A percentile compares a stretch with the other conserved stretches of the same genome.
phyloP scores from a whole-genome alignment of 1,140 invertebrate genomes.

The Sipha flava region DNA sequence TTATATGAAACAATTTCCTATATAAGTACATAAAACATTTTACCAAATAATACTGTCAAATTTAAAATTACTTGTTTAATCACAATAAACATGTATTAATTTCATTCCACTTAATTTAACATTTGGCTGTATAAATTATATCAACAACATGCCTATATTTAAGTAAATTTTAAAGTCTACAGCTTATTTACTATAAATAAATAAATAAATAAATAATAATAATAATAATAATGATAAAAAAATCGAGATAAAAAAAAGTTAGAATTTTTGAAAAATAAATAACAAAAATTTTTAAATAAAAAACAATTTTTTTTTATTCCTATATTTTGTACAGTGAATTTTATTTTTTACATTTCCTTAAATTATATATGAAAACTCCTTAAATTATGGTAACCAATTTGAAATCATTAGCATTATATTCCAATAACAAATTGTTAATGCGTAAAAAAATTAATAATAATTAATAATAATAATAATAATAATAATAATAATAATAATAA shows the following conservation, averaged over 20 bases:
- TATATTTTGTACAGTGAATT: slow-evolving; percentile 23
- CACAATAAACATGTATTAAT: background rate
- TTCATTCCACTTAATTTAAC: background rate
- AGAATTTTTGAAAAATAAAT: slow-evolving; percentile 32
- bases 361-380: slow-evolving; percentile 16
- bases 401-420: slow-evolving; percentile 33
- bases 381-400: slow-evolving; percentile 33
- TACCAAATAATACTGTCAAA: slow-evolving; percentile 30
- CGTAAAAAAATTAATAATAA: slow-evolving; percentile 16
- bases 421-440: slow-evolving; percentile 33
- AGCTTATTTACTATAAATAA: slow-evolving; percentile 16
- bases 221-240: slow-evolving; percentile 30
- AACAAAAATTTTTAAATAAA: slow-evolving; percentile 31
- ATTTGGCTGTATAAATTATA: slow-evolving; percentile 18
- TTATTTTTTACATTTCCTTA: slow-evolving; percentile 12
- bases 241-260: slow-evolving; percentile 30
- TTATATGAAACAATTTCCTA: slow-evolving; percentile 17
- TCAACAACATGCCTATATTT: slow-evolving; percentile 8
- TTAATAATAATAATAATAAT: background rate
- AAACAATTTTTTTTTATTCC: slow-evolving; percentile 20
- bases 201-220: slow-evolving; percentile 2
- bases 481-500: background rate
- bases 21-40: slow-evolving; percentile 27
- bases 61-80: slow-evolving; percentile 23
- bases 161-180: slow-evolving; percentile 20